phyloP scores from a whole-genome alignment of 2,113 vertebrate genomes.

The Chamaetylas fuelleborni region DNA sequence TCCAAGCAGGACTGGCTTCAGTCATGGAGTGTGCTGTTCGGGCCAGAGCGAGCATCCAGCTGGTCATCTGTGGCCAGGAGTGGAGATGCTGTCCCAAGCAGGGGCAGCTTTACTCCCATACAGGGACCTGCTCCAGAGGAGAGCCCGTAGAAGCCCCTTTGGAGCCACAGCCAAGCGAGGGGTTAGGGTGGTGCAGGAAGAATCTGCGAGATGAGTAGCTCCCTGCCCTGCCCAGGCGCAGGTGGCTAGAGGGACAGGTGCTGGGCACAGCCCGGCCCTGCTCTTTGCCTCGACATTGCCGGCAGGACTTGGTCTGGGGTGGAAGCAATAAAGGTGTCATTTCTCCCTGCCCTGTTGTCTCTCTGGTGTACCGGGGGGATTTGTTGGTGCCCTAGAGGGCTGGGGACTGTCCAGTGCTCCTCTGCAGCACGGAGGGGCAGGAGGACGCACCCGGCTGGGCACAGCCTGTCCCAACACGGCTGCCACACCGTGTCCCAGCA shows the following conservation, averaged over 20 bases:
- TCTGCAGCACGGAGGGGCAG: no score
- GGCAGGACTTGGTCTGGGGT: not conserved
- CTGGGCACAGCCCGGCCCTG: not conserved
- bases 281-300: not conserved
- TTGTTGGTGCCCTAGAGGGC: not conserved
- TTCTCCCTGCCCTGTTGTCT: not conserved
- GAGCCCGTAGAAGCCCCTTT: not conserved
- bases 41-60: accelerated
- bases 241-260: no score
- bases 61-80: not conserved
- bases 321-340: not conserved
- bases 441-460: not conserved
- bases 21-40: not conserved
- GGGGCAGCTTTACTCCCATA: not conserved
- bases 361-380: not conserved
- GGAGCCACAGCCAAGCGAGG: accelerated
- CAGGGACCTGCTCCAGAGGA: not conserved
- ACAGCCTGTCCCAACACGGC: not conserved
- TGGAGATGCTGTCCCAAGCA: not conserved
- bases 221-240: not conserved
- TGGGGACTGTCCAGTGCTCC: not conserved
- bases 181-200: not conserved
- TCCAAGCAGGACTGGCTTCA: not conserved
- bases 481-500: not conserved
- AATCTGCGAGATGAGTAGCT: not conserved